Evolutionary conservation across 2,113 vertebrate genomes (phyloP).

Genomic region (Tetrax tetrax): DNA sequence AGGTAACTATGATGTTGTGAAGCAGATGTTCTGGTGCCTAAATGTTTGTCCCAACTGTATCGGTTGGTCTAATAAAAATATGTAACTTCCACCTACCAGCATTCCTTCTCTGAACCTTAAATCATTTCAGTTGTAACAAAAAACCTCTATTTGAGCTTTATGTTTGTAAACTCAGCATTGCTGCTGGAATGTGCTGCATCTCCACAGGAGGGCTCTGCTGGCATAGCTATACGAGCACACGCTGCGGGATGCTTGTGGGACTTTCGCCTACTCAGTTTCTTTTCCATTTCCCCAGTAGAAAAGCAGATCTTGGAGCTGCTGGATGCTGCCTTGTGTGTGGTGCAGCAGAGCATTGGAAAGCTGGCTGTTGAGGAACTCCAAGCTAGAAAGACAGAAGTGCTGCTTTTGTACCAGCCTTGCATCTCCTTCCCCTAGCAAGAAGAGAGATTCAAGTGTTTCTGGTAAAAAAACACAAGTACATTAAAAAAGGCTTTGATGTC

Average conservation of each 20-base stretch:
- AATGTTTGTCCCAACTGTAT: not conserved
- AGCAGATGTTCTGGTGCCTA: not conserved
- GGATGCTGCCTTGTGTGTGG: not conserved
- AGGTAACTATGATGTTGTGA: not conserved
- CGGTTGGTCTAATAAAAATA: not conserved
- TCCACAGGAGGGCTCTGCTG: conserved; percentile 64
- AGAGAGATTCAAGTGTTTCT: not conserved
- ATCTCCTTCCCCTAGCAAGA: not conserved
- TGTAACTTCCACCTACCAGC: not conserved
- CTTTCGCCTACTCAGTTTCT: not conserved
- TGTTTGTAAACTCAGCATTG: not conserved
- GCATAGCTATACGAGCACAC: not conserved
- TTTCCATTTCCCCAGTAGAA: not conserved
- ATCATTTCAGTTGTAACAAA: not conserved
- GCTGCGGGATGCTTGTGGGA: not conserved
- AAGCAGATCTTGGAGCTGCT: not conserved
- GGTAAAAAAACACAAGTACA: not conserved
- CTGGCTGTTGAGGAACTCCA: not conserved
- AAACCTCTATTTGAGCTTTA: not conserved
- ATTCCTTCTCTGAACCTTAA: not conserved
- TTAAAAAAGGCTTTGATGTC: not conserved
- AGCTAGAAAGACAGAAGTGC: not conserved
- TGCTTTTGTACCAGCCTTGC: not conserved
- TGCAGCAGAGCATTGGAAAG: not conserved
- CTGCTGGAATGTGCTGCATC: conserved; percentile 2